Conservation (phyloP, 2,113 vertebrate genomes). For the Petaurus breviceps region DNA sequence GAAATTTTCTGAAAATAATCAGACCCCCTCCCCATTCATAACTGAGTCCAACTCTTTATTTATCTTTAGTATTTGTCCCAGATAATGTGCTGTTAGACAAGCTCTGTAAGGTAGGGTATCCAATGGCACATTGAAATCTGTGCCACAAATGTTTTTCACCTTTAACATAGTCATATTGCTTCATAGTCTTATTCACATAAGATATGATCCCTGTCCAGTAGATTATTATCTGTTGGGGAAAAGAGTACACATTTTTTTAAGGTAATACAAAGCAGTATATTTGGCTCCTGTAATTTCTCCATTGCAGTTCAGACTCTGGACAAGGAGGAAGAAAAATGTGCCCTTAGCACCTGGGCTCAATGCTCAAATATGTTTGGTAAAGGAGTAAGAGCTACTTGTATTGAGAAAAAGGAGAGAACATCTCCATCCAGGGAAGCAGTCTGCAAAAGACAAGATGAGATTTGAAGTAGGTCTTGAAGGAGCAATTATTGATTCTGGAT, state of each 20-base stretch:
- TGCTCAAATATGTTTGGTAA: not conserved
- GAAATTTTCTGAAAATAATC: too few relatives aligned
- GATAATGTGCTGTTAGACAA: too few relatives aligned
- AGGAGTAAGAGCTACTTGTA: not conserved
- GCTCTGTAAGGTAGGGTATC: too few relatives aligned
- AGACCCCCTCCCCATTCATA: too few relatives aligned
- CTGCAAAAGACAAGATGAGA: not conserved
- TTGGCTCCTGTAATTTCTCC: not conserved
- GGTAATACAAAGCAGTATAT: not conserved
- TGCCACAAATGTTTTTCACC: not conserved
- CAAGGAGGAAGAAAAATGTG: not conserved
- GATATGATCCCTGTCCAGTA: not conserved
- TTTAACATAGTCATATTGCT: not conserved
- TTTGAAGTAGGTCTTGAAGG: not conserved
- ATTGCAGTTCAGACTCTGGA: not conserved
- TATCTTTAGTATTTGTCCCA: too few relatives aligned
- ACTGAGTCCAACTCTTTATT: too few relatives aligned
- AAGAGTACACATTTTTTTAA: not conserved
- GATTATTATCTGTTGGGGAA: not conserved
- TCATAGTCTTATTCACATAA: slow-evolving; percentile 21
- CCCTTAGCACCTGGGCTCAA: not conserved
- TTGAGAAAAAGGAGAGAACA: not conserved
- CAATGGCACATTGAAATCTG: too few relatives aligned
- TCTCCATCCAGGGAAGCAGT: not conserved
- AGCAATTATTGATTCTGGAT: too few relatives aligned